These are phyloP conservation scores for Oscheius sp. DNA, from an alignment of 2,888 invertebrate genomes.

Conservation along the genomic window DNA sequence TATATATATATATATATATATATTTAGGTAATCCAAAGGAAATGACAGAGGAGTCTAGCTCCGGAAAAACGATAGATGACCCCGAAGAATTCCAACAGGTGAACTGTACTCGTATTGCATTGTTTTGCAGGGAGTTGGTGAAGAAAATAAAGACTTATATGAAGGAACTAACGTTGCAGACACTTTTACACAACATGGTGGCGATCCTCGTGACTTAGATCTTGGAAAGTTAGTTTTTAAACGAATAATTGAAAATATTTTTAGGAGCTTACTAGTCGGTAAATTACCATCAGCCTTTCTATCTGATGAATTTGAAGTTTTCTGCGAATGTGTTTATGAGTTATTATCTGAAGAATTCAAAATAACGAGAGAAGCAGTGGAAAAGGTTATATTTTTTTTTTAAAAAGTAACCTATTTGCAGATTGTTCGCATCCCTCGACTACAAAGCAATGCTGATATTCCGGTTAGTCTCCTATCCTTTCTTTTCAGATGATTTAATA, in stretches of 20 bases:
- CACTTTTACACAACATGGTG: not conserved
- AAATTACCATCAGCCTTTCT: constrained; percentile 41
- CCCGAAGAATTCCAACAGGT: too few relatives aligned
- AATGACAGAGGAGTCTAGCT: too few relatives aligned
- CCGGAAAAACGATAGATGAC: too few relatives aligned
- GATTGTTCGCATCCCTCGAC: constrained; percentile 41
- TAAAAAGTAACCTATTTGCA: constrained; percentile 19
- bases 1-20: too few relatives aligned
- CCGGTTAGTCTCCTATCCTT: constrained; percentile 26
- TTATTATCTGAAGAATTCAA: constrained; percentile 43
- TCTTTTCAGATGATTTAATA: not conserved
- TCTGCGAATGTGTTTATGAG: constrained; percentile 43
- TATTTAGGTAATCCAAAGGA: too few relatives aligned
- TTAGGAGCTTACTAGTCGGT: constrained; percentile 38
- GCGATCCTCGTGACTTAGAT: constrained; percentile 18
- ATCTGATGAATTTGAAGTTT: constrained; percentile 42
- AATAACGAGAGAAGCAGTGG: constrained; percentile 33
- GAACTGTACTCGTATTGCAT: too few relatives aligned
- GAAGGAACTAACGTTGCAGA: not conserved
- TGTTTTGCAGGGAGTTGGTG: not conserved
- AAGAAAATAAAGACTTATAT: not conserved
- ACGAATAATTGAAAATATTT: not conserved
- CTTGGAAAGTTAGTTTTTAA: constrained; percentile 8
- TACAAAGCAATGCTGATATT: constrained; percentile 30
- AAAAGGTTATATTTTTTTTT: constrained; percentile 27